A percentile compares a stretch with the other conserved stretches of the same genome.
Conservation (phyloP, 2,888 invertebrate species). For the Macrophya alboannulata region DNA sequence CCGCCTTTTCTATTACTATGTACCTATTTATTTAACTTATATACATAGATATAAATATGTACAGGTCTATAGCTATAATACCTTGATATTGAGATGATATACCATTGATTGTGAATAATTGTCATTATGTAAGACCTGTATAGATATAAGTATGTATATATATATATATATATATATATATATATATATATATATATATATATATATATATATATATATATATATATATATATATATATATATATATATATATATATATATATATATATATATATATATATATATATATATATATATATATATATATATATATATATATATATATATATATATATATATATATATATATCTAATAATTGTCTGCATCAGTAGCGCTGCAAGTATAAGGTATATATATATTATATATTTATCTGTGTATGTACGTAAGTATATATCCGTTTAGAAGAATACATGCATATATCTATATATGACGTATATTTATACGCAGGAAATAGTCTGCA, state of each 20-base stretch:
- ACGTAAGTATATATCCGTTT: no score
- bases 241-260: background rate
- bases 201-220: no score
- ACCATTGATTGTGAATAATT: background rate
- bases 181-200: background rate
- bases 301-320: background rate
- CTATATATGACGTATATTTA: no score
- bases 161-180: background rate
- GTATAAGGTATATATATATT: background rate
- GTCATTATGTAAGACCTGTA: constrained; percentile 11
- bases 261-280: background rate
- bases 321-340: background rate
- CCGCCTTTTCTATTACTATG: constrained; percentile 2
- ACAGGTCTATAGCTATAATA: background rate
- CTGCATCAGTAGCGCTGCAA: background rate
- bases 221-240: no score
- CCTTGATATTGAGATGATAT: background rate
- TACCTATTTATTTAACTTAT: background rate
- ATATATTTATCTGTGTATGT: background rate
- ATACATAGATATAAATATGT: background rate
- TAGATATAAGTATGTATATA: no score
- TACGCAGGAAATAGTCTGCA: background rate
- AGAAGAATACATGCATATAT: no score
- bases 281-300: background rate
- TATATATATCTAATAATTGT: background rate